Percentiles rank a stretch among this genome's conserved stretches.
phyloP scores from a whole-genome alignment of 2,113 vertebrate genomes.

The Mustela nigripes region DNA sequence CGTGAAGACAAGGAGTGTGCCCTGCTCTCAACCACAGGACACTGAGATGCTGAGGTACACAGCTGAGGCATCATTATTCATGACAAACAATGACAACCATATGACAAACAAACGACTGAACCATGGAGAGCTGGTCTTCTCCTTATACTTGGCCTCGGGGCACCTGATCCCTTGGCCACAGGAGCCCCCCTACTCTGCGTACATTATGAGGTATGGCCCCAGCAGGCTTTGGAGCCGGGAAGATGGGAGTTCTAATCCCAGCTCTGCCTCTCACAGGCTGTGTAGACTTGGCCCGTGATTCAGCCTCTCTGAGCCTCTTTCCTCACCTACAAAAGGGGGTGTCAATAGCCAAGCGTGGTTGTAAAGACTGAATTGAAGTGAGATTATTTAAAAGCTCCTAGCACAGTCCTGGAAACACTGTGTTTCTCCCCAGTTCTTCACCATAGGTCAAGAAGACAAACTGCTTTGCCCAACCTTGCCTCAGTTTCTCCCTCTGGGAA shows the following conservation, averaged over 20 bases:
- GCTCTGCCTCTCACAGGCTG: neutral
- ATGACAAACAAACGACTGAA: neutral
- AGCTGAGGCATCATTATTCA: neutral
- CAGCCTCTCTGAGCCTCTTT: neutral
- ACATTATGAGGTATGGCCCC: neutral
- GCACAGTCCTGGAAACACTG: neutral
- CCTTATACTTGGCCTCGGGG: neutral
- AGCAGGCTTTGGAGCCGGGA: neutral
- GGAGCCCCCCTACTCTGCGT: neutral
- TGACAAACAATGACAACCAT: no score
- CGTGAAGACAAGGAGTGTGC: accelerated
- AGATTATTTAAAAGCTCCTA: neutral
- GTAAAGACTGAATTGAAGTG: neutral
- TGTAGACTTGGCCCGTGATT: neutral
- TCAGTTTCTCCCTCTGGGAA: neutral
- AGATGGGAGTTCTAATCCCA: neutral
- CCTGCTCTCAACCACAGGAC: neutral
- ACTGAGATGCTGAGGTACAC: accelerated
- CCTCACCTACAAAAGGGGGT: neutral
- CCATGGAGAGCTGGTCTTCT: neutral
- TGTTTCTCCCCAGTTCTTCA: neutral
- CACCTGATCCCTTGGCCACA: neutral
- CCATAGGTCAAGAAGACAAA: neutral
- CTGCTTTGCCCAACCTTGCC: neutral
- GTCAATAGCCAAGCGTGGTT: neutral